Percentiles rank a stretch among this genome's conserved stretches.
These are phyloP conservation scores for Grammomys surdaster DNA, from an alignment of 2,113 vertebrate species.

Conservation along the genomic window DNA sequence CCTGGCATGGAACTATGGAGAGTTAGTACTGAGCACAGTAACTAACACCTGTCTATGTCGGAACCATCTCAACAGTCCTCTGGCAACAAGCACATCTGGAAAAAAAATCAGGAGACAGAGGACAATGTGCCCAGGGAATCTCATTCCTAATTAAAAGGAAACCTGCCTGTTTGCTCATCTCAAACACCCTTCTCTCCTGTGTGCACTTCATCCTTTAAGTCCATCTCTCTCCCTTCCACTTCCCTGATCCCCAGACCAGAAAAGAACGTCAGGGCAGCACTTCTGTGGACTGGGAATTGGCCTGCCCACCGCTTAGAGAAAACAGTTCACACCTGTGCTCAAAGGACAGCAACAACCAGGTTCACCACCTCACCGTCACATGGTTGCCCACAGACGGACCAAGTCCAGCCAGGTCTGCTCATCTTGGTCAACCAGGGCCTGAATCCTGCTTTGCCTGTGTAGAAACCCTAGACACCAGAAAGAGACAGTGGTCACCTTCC, in stretches of 20 bases:
- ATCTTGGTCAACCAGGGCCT: neutral
- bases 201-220: neutral
- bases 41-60: neutral
- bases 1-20: neutral
- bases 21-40: neutral
- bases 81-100: neutral
- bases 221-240: neutral
- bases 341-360: neutral
- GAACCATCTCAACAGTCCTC: neutral
- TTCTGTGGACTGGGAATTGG: neutral
- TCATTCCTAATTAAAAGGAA: constrained; percentile 10
- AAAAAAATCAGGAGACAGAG: neutral
- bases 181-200: neutral
- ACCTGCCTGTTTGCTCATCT: neutral
- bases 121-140: neutral
- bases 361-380: neutral
- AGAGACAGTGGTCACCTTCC: neutral
- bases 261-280: neutral
- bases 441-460: neutral
- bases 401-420: neutral
- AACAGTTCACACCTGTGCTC: constrained; percentile 15
- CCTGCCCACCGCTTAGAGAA: neutral
- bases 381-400: neutral
- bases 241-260: neutral
- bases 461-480: neutral